Evolutionary conservation across 2,113 vertebrate genomes (phyloP).

Genomic region (Tenebrosternarchus preto): DNA sequence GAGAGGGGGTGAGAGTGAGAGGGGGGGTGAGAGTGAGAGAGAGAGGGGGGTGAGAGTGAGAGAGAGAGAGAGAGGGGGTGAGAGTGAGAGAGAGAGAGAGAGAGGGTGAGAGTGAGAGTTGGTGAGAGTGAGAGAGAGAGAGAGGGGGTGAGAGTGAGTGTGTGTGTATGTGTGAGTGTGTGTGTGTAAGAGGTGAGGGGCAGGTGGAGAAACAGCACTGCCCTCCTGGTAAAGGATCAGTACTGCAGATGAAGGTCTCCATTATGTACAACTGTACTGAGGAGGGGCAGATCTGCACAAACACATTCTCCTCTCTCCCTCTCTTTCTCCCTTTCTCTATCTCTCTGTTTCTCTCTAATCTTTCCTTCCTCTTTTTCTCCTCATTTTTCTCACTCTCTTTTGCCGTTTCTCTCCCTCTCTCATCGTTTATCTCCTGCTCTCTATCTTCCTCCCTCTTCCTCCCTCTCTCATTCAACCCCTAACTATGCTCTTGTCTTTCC

Average conservation of each 20-base stretch:
- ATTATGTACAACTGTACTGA: constrained; percentile 7
- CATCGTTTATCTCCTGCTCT: no score
- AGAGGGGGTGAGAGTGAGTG: constrained; percentile 5
- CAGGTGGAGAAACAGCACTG: constrained; percentile 59
- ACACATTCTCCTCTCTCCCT: neutral
- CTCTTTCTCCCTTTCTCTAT: neutral
- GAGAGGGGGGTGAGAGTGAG: neutral
- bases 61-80: neutral
- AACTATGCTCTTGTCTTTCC: no score
- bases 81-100: neutral
- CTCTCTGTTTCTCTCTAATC: neutral
- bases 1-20: neutral
- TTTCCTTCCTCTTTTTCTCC: no score
- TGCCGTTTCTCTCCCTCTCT: neutral
- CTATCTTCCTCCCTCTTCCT: neutral
- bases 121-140: neutral
- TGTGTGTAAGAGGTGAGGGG: constrained; percentile 60
- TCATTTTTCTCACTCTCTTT: neutral
- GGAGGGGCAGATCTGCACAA: constrained; percentile 13
- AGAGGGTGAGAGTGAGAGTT: constrained; percentile 8
- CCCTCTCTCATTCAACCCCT: neutral
- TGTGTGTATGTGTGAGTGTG: neutral
- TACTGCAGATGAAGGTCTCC: no score
- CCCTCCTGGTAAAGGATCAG: constrained; percentile 47
- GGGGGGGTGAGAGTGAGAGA: constrained; percentile 10